phyloP scores from a whole-genome alignment of 1,140 invertebrate species.

The Globodera rostochiensis region DNA sequence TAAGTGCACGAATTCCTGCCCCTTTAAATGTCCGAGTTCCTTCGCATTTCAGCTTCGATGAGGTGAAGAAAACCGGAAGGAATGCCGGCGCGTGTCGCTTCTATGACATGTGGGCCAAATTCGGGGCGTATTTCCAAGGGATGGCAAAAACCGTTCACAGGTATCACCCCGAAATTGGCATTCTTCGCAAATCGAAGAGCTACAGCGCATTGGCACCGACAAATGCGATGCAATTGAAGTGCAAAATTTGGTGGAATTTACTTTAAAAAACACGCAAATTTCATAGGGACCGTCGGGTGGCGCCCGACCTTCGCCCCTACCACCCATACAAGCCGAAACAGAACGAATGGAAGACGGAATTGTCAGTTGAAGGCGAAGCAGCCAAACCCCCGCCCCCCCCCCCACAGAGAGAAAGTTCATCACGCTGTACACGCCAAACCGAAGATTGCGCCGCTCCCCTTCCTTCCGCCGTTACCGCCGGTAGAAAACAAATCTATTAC shows the following conservation, averaged over 20 bases:
- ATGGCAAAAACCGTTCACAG: slow-evolving; percentile 16
- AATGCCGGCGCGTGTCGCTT: slow-evolving; percentile 27
- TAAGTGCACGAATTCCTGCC: no score
- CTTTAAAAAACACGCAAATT: neutral
- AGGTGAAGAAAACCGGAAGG: slow-evolving; percentile 36
- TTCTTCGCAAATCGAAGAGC: slow-evolving; percentile 35
- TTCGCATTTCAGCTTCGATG: slow-evolving; percentile 33
- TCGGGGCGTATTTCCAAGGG: neutral
- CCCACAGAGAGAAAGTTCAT: slow-evolving; percentile 14
- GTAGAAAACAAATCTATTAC: neutral
- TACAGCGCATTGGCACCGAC: slow-evolving; percentile 39
- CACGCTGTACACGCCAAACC: neutral
- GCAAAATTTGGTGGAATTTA: neutral
- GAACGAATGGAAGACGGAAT: slow-evolving; percentile 31
- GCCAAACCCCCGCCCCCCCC: neutral
- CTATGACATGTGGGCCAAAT: slow-evolving; percentile 18
- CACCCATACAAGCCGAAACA: slow-evolving; percentile 40
- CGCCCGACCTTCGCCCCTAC: slow-evolving; percentile 39
- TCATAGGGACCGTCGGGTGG: slow-evolving; percentile 39
- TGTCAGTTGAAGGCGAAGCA: neutral
- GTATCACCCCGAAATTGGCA: slow-evolving; percentile 31
- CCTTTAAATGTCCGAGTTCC: no score
- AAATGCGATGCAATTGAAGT: slow-evolving; percentile 32
- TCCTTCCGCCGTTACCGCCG: slow-evolving; percentile 26
- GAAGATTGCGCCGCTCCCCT: slow-evolving; percentile 26